Evolutionary conservation across 37 sponge, comb jelly and placozoan genomes (phyloP).

Genomic region (Axinella damicornis): DNA sequence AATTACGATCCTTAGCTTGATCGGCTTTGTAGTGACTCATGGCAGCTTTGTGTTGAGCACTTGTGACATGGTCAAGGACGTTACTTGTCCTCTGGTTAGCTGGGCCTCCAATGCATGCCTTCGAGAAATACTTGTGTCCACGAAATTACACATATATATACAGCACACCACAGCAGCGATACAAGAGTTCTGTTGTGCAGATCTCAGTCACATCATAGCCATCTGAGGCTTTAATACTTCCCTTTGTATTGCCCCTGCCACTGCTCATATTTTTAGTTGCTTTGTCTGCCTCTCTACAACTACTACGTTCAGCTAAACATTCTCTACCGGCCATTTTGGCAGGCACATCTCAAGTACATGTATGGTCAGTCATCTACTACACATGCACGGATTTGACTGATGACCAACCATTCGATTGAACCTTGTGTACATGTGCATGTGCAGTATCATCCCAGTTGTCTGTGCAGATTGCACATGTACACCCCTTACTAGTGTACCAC

Average conservation of each 20-base stretch:
- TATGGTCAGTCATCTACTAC: neutral
- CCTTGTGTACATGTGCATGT: no score
- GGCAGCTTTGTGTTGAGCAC: neutral
- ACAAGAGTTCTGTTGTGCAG: neutral
- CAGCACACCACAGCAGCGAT: neutral
- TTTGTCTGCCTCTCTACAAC: neutral
- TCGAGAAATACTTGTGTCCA: neutral
- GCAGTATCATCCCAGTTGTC: no score
- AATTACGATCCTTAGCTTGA: constrained; percentile 23
- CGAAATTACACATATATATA: neutral
- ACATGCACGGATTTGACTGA: neutral
- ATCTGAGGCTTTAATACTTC: neutral
- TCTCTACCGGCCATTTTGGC: no score
- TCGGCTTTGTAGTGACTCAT: constrained; percentile 21
- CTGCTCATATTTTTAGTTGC: neutral
- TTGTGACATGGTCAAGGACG: neutral
- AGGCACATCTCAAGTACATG: neutral
- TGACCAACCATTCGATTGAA: constrained; percentile 9
- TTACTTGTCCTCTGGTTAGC: constrained; percentile 3
- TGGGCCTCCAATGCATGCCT: neutral
- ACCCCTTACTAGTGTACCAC: no score
- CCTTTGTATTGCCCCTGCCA: neutral
- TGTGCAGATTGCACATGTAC: no score
- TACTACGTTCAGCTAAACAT: no score
- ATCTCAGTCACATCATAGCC: neutral